Conservation (phyloP, 2,888 invertebrate genomes). For the Dorcus parallelipipedus region DNA sequence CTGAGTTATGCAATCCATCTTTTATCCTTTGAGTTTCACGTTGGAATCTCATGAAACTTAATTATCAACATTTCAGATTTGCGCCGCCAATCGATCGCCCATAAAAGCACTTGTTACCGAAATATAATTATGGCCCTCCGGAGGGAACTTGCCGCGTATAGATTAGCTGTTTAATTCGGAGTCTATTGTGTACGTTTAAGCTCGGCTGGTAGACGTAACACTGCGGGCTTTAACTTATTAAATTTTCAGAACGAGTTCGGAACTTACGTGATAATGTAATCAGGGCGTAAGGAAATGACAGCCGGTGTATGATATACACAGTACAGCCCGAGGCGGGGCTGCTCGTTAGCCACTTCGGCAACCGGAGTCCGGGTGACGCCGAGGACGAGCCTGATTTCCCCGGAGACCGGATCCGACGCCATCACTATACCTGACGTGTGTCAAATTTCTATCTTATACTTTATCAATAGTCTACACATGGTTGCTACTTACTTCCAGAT, state of each 20-base stretch:
- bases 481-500: neutral
- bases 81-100: too few species aligned
- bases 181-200: slow-evolving; percentile 2
- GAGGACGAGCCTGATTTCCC: slow-evolving; percentile 16
- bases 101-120: neutral
- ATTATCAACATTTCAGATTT: too few species aligned
- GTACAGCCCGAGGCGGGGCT: neutral
- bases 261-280: slow-evolving; percentile 6
- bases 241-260: slow-evolving; percentile 8
- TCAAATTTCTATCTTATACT: slow-evolving; percentile 14
- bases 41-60: too few species aligned
- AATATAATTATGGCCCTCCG: neutral
- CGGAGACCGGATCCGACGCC: slow-evolving; percentile 11
- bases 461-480: slow-evolving; percentile 11
- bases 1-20: too few species aligned
- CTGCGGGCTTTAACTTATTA: slow-evolving; percentile 3
- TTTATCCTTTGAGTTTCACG: too few species aligned
- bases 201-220: neutral
- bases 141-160: neutral
- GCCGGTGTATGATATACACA: slow-evolving; percentile 5
- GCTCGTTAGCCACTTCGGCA: slow-evolving; percentile 10
- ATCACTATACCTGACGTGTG: slow-evolving; percentile 13
- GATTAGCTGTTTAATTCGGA: slow-evolving; percentile 1
- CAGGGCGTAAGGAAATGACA: slow-evolving; percentile 1
- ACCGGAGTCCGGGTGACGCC: slow-evolving; percentile 13